A percentile compares a stretch with the other conserved stretches of the same genome.
These are phyloP conservation scores for Drosophila prostipennis DNA, from an alignment of 2,888 invertebrate genomes.

Conservation along the genomic window DNA sequence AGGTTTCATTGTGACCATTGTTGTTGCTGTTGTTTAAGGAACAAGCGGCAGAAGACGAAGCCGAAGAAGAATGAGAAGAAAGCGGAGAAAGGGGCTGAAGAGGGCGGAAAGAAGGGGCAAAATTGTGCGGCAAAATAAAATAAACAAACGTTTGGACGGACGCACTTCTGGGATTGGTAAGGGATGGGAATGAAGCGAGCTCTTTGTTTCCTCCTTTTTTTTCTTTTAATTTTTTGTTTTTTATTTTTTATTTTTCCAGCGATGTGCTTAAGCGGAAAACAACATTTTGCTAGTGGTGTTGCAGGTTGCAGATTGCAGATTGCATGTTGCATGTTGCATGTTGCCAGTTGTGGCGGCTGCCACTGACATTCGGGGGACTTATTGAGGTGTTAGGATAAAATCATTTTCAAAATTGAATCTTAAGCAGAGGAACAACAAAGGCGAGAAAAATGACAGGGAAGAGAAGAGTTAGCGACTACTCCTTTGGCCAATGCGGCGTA, in stretches of 20 bases:
- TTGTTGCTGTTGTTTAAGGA: conserved; percentile 33
- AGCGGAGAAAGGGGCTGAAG: neutral
- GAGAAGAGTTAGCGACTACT: conserved; percentile 4
- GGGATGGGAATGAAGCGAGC: conserved; percentile 1
- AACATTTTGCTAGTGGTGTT: conserved; percentile 59
- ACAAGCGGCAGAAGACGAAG: conserved; percentile 2
- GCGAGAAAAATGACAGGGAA: neutral
- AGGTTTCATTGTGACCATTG: conserved; percentile 34
- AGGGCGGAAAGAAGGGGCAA: conserved; percentile 10
- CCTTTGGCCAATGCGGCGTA: conserved; percentile 44
- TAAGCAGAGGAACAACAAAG: neutral
- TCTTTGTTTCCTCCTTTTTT: conserved; percentile 5
- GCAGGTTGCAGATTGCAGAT: conserved; percentile 19
- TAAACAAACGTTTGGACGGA: conserved; percentile 39
- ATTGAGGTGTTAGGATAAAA: conserved; percentile 66
- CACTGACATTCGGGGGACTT: conserved; percentile 46
- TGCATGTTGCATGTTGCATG: conserved; percentile 25
- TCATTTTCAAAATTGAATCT: conserved; percentile 37
- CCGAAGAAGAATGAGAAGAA: conserved; percentile 6
- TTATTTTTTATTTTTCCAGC: conserved; percentile 30
- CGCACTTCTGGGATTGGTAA: conserved; percentile 47
- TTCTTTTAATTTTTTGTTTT: conserved; percentile 1
- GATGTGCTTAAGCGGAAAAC: conserved; percentile 78
- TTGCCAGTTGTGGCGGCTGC: conserved; percentile 13
- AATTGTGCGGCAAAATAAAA: conserved; percentile 59